phyloP scores from a whole-genome alignment of 1,140 invertebrate species.

The Pseudomyrmex sp. region DNA sequence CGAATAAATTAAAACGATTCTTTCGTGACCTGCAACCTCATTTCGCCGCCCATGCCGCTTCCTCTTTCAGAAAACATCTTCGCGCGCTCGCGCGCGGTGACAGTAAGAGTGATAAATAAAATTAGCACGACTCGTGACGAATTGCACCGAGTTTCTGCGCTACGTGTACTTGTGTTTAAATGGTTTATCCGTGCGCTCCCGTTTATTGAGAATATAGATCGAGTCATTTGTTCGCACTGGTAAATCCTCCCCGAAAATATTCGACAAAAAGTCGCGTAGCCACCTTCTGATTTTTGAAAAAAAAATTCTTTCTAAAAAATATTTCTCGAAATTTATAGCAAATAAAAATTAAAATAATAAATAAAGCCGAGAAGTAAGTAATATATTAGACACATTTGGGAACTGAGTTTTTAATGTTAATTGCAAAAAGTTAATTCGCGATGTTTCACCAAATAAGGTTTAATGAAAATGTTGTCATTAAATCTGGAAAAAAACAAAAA shows the following conservation, averaged over 20 bases:
- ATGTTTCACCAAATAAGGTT: too few species aligned
- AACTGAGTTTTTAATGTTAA: too few species aligned
- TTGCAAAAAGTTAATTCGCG: too few species aligned
- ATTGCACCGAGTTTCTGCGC: conserved; percentile 25
- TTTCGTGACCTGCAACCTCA: conserved; percentile 61
- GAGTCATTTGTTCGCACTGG: background rate
- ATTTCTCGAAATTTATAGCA: too few species aligned
- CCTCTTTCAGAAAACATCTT: conserved; percentile 9
- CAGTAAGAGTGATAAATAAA: conserved; percentile 52
- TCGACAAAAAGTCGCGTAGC: background rate
- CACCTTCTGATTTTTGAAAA: background rate
- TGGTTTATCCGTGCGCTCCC: background rate
- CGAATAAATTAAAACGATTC: conserved; percentile 72
- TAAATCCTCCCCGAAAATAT: background rate
- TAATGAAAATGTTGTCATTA: background rate
- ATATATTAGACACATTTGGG: too few species aligned
- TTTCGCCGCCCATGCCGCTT: background rate
- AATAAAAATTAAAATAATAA: too few species aligned
- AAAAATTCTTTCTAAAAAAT: too few species aligned
- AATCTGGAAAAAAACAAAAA: background rate
- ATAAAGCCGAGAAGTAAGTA: too few species aligned
- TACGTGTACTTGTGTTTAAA: conserved; percentile 32
- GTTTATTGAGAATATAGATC: conserved; percentile 42
- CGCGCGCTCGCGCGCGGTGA: background rate
- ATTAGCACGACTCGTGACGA: conserved; percentile 65